Evolutionary conservation across 2,113 vertebrate species (phyloP).

Genomic region (Crotalus viridis): DNA sequence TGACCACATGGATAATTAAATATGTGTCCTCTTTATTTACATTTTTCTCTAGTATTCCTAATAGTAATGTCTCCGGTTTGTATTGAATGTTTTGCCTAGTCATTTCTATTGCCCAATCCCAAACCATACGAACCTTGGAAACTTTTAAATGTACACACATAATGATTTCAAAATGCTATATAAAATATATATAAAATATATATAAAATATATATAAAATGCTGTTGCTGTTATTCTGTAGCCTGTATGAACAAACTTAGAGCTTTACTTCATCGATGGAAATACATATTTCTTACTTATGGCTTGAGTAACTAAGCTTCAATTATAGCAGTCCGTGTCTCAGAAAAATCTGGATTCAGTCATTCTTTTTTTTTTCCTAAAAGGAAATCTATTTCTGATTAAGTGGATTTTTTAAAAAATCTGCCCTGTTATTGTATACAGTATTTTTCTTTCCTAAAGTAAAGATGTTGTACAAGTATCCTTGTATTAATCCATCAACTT

Average conservation of each 20-base stretch:
- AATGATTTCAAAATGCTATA: not conserved
- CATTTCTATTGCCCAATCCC: no score
- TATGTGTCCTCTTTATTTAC: no score
- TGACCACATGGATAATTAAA: no score
- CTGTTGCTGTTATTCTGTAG: not conserved
- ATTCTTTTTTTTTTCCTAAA: slow-evolving; percentile 2
- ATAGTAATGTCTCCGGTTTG: no score
- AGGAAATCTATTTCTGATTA: slow-evolving; percentile 26
- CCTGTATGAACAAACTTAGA: not conserved
- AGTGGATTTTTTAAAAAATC: slow-evolving; percentile 11
- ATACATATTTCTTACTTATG: not conserved
- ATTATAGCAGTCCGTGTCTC: not conserved
- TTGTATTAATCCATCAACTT: not conserved
- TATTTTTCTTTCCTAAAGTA: not conserved
- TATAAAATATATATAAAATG: no score
- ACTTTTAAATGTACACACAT: not conserved
- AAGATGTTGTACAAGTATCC: not conserved
- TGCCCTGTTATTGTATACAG: not conserved
- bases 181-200: no score
- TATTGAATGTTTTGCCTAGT: no score
- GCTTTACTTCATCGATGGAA: not conserved
- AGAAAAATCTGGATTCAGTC: not conserved
- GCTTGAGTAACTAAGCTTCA: not conserved
- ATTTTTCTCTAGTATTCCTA: no score
- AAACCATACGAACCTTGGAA: not conserved